A percentile compares a stretch with the other conserved stretches of the same genome.
Conservation (phyloP, 2,113 vertebrate species). For the Hippocampus comes region DNA sequence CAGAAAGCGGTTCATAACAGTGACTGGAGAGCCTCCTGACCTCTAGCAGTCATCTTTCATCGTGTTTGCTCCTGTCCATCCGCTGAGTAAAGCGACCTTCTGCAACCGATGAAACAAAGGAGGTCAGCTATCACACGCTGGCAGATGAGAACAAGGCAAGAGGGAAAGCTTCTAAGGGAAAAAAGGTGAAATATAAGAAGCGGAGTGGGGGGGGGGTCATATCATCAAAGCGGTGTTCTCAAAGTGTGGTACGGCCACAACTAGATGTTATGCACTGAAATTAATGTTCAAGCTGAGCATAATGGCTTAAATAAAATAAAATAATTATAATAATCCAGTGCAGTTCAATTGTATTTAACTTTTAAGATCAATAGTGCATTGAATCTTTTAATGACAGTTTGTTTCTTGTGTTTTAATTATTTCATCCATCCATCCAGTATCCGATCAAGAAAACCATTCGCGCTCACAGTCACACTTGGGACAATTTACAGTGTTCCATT, state of each 20-base stretch:
- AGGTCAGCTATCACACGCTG: conserved; percentile 19
- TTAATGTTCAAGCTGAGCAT: too few species aligned
- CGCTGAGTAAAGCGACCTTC: conserved; percentile 7
- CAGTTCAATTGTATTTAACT: too few species aligned
- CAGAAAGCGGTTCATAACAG: conserved; percentile 1
- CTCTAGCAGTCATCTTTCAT: conserved; percentile 37
- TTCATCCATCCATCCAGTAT: too few species aligned
- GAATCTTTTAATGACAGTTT: too few species aligned
- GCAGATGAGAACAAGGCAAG: conserved; percentile 7
- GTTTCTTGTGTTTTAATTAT: too few species aligned
- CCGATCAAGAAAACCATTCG: too few species aligned
- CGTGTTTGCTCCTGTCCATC: conserved; percentile 21
- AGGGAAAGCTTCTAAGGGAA: conserved; percentile 5
- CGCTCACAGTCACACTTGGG: too few species aligned
- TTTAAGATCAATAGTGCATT: too few species aligned
- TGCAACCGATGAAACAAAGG: conserved; percentile 27
- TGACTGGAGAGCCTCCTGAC: conserved; percentile 9
- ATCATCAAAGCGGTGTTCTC: neutral
- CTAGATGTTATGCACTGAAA: too few species aligned
- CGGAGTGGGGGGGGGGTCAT: neutral
- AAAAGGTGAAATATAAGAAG: neutral
- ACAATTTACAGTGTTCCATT: too few species aligned
- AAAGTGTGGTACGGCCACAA: neutral
- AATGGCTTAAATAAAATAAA: too few species aligned
- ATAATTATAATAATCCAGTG: too few species aligned